phyloP scores from a whole-genome alignment of 23 tunicate genomes.

The Halocynthia aurantium region DNA sequence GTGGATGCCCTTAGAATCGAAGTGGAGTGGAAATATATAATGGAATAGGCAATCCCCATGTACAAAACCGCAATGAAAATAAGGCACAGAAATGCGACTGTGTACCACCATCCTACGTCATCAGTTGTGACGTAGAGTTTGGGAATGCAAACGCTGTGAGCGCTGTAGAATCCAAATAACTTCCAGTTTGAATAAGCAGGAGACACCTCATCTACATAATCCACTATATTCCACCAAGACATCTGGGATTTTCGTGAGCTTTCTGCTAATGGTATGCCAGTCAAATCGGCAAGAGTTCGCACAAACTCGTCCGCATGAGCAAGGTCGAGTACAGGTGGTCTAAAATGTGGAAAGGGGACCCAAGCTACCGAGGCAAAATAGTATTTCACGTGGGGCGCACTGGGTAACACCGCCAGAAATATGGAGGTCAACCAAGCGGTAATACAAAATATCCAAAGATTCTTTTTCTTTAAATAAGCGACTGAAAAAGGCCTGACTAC shows the following conservation, averaged over 20 bases:
- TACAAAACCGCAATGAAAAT: conserved; percentile 55
- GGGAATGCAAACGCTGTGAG: conserved; percentile 82
- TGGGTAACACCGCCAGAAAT: conserved; percentile 41
- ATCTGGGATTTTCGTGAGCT: background rate
- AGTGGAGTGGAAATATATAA: conserved; percentile 36
- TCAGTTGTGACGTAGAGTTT: conserved; percentile 41
- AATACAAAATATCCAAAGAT: conserved; percentile 11
- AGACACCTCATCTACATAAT: conserved; percentile 8
- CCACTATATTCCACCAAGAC: conserved; percentile 39
- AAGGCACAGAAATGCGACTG: conserved; percentile 29
- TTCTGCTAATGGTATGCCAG: background rate
- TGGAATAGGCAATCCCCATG: conserved; percentile 41
- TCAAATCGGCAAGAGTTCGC: conserved; percentile 28
- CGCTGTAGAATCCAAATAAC: conserved; percentile 83
- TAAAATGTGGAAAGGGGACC: conserved; percentile 73
- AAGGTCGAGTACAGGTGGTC: conserved; percentile 56
- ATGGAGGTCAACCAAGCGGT: conserved; percentile 38
- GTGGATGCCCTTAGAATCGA: too few relatives aligned
- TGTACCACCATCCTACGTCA: conserved; percentile 57
- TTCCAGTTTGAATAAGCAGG: conserved; percentile 52
- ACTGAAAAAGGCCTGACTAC: conserved; percentile 55
- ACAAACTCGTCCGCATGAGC: conserved; percentile 39
- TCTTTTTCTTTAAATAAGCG: conserved; percentile 25
- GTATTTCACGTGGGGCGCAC: conserved; percentile 29
- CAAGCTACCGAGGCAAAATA: conserved; percentile 45